Evolutionary conservation across 2,797 vertebrate genomes (phyloP).

Genomic region (Melanotaenia trifasciata): DNA sequence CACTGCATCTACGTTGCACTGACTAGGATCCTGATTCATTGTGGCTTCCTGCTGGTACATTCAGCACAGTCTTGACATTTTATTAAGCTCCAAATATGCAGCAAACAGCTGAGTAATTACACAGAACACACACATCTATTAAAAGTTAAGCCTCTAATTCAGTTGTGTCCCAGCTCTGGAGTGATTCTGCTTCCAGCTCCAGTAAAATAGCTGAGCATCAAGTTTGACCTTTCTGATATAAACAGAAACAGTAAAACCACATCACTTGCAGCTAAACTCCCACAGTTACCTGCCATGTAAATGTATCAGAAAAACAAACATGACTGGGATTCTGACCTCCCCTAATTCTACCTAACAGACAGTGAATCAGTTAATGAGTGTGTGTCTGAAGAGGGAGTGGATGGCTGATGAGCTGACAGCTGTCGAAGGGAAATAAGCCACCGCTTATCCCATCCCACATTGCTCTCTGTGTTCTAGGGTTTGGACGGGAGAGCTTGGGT

Average conservation of each 20-base stretch:
- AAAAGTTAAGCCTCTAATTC: background rate
- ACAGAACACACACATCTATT: background rate
- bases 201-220: background rate
- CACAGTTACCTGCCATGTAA: constrained; percentile 25
- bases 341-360: constrained; percentile 39
- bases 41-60: background rate
- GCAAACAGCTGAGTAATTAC: background rate
- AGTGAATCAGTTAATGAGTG: constrained; percentile 55
- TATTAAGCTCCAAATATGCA: constrained; percentile 6
- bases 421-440: constrained; percentile 75
- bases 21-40: background rate
- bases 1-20: background rate
- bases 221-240: constrained; percentile 19
- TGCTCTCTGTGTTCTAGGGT: constrained; percentile 46
- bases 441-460: constrained; percentile 61
- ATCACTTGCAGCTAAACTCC: background rate
- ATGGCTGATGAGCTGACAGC: constrained; percentile 75
- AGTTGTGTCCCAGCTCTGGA: background rate
- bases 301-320: constrained; percentile 5
- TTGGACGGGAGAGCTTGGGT: constrained; percentile 38
- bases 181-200: background rate
- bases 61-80: constrained; percentile 1
- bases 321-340: constrained; percentile 30
- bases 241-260: background rate
- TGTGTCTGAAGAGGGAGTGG: constrained; percentile 42